phyloP scores from a whole-genome alignment of 2,113 vertebrate genomes.

The Hippocampus comes region DNA sequence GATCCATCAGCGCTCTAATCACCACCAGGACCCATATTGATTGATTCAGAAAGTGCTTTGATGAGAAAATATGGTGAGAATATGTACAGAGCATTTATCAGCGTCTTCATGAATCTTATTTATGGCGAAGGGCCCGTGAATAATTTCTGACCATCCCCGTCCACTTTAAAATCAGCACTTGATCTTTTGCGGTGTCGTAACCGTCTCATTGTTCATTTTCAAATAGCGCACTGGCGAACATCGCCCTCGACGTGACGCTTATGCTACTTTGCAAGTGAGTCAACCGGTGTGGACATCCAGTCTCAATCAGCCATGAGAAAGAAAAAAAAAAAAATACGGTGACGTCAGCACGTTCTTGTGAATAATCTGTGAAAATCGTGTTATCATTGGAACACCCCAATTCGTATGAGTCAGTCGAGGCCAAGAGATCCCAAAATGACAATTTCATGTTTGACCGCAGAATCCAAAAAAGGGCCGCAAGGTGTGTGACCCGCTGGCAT shows the following conservation, averaged over 20 bases:
- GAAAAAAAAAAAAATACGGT: slow-evolving; percentile 37
- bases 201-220: slow-evolving; percentile 35
- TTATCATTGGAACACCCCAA: slow-evolving; percentile 63
- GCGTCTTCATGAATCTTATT: slow-evolving; percentile 70
- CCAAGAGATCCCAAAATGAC: neutral
- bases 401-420: slow-evolving; percentile 49
- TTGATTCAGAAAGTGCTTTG: slow-evolving; percentile 71
- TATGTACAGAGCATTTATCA: slow-evolving; percentile 65
- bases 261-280: slow-evolving; percentile 6
- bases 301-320: slow-evolving; percentile 25
- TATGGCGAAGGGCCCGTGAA: slow-evolving; percentile 56
- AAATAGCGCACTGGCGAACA: slow-evolving; percentile 7
- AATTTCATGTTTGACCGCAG: neutral
- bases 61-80: slow-evolving; percentile 62
- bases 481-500: neutral
- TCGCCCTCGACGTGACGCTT: neutral
- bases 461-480: neutral
- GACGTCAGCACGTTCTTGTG: slow-evolving; percentile 36
- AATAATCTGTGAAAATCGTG: slow-evolving; percentile 35
- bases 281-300: slow-evolving; percentile 9
- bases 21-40: slow-evolving; percentile 69
- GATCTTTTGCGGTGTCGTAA: slow-evolving; percentile 26
- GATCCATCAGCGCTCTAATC: slow-evolving; percentile 71
- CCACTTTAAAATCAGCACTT: slow-evolving; percentile 42
- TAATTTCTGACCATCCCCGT: slow-evolving; percentile 51